Evolutionary conservation across 2,888 invertebrate species (phyloP), one percentile per base, ranked within the genome.

Genomic region (Leucania comma): DNA sequence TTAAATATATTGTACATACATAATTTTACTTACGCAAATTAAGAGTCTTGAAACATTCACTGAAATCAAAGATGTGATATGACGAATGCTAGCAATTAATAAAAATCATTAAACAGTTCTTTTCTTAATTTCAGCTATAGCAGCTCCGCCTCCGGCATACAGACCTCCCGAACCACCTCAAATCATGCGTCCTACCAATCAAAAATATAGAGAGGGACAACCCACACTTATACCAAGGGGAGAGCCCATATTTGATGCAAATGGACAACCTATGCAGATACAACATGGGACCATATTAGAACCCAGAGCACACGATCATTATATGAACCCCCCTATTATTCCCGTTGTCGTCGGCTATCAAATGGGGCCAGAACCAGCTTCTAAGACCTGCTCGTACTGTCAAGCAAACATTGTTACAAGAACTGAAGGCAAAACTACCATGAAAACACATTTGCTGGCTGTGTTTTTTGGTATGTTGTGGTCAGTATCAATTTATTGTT

Each of bases 61-160:
- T 12, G 1, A n/a, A 29, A 5, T n/a, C 32, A 56, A 32, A 54
- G 6, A 17, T 29, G 26, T 12, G 5, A 50, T 48, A n/a, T n/a
- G 1, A 48, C n/a, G 9, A 9, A 46, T 8, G 14, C 46, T n/a
- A 17, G 8, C 9, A 48, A 48, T 42, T 42, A 42, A 42, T 20
- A 42, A 42, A 42, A 42, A 42, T 42, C 5, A 42, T 6, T 42
- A 42, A 42, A 42, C 42, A 48, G 2, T 20, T 48, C 1, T 48
- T 48, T 50, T 56, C 4, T 32, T 32, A 1, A 48, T 81, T 79
- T n/a, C 74, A 83, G 75, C 58, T 14, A 77, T 65, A 62, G 66
- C 62, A 20, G 67, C 58, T 2, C 59, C 74, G 12, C 90, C 89
- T 12, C 90, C 90, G 4, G 89, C 89, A 1, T 86, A 86, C 63